Evolutionary conservation across 1,140 invertebrate genomes (phyloP).

Genomic region (Bombus superbus): DNA sequence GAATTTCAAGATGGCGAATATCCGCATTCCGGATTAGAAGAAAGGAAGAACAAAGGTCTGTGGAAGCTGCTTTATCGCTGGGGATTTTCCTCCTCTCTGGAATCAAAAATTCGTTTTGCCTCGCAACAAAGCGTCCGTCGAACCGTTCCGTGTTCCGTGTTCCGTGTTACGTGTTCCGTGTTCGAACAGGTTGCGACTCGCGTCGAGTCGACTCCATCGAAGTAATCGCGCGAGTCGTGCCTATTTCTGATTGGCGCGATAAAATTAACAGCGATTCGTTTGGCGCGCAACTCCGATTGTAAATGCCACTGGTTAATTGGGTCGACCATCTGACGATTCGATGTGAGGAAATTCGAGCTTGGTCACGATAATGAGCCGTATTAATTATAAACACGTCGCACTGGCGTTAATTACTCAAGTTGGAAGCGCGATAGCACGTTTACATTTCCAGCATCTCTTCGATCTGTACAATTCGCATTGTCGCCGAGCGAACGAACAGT

Average conservation of each 20-base stretch:
- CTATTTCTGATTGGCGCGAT: slow-evolving; percentile 38
- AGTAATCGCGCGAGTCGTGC: neutral
- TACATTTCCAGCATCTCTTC: neutral
- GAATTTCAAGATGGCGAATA: slow-evolving; percentile 72
- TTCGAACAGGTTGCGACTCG: neutral
- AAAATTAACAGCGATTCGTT: slow-evolving; percentile 52
- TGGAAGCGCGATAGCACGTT: slow-evolving; percentile 15
- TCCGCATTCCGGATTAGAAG: slow-evolving; percentile 67
- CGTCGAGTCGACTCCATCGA: no score
- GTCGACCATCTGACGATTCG: slow-evolving; percentile 66
- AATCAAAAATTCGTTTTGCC: neutral
- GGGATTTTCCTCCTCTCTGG: neutral
- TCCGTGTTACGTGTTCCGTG: no score
- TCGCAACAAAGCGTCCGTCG: neutral
- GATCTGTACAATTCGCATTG: slow-evolving; percentile 8
- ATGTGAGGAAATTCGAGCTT: slow-evolving; percentile 56
- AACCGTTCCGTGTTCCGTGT: neutral
- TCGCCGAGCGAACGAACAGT: slow-evolving; percentile 5
- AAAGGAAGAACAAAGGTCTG: neutral
- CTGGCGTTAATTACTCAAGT: slow-evolving; percentile 59
- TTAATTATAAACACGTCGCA: slow-evolving; percentile 62
- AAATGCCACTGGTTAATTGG: slow-evolving; percentile 67
- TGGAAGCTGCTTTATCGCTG: neutral
- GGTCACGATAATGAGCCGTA: slow-evolving; percentile 61
- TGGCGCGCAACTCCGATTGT: slow-evolving; percentile 42